These are phyloP conservation scores for Acanthis flammea DNA, from an alignment of 2,797 vertebrate species.

Conservation along the genomic window DNA sequence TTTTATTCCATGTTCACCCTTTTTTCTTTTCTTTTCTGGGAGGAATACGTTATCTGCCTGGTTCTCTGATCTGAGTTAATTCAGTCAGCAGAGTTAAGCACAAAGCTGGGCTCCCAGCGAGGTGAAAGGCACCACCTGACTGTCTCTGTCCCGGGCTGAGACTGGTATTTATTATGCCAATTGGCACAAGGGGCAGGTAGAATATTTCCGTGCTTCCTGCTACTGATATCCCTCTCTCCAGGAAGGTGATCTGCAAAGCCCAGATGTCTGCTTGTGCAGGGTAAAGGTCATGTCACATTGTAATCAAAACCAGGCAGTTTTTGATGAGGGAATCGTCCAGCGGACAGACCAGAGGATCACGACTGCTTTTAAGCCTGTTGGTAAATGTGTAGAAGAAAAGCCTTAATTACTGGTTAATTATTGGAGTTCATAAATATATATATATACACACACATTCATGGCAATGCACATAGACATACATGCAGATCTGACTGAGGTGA, in stretches of 20 bases:
- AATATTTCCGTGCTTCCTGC: background rate
- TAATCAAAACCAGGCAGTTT: rapidly evolving
- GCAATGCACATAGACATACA: background rate
- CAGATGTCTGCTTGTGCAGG: background rate
- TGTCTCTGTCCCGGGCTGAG: background rate
- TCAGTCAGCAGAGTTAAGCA: background rate
- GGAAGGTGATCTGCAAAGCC: background rate
- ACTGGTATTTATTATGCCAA: background rate
- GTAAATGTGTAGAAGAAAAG: background rate
- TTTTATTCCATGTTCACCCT: background rate
- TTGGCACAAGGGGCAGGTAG: background rate
- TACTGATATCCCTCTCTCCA: background rate
- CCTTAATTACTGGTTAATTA: background rate
- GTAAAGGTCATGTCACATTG: background rate
- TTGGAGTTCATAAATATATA: background rate
- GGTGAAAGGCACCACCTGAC: background rate
- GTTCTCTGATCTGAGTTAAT: background rate
- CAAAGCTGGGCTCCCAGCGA: background rate
- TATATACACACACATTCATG: background rate
- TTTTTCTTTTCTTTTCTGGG: background rate
- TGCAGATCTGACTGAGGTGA: background rate
- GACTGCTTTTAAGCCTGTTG: background rate
- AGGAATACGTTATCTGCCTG: background rate
- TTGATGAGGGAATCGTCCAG: background rate
- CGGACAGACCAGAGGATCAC: background rate